Base-by-base conservation (phyloP, 2,888 invertebrate genomes). In the Noctuana brunneofusca region DNA sequence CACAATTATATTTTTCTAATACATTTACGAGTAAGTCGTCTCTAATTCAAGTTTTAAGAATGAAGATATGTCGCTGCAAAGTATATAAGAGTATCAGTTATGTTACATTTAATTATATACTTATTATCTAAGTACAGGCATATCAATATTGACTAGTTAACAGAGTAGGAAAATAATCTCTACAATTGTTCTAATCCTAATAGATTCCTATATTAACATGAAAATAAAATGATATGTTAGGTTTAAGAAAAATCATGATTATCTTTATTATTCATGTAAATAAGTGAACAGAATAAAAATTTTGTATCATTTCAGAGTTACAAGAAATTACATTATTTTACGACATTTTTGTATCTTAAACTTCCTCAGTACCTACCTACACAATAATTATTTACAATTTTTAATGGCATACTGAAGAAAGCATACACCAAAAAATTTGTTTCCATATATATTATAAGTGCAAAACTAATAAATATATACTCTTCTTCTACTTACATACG, bases 41-140 rank as follows among this genome's bases (percentile, higher is more conserved):
- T 30, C 35, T 54, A 24, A n/a, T 54, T 43, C 6, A 22, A 62
- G 38, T 41, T 62, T 55, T 55, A 38, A 38, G 12, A 24, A 38
- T 48, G 68, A 49, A 73, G 79, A 81, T 80, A 81, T 80, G 79
- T 76, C 65, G 56, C 55, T n/a, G 64, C 57, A 43, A 56, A n/a
- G 63, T 64, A 12, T 30, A 20, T n/a, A 2, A 54, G 1, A 22
- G 1, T 54, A 14, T 41, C 20, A 4, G 9, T 18, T 53, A 43
- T 5, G 14, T 27, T 43, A 55, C 27, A 22, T 27, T 55, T 18
- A 9, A 54, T 55, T 55, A 16, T 6, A 43, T 43, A 24, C 41
- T 24, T 43, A 32, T 1, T 35, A 35, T n/a, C 12, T 35, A n/a
- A 35, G 35, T 5, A 27, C 32, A 50, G 50, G 50, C 30, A 53